Percentiles rank a stretch among this genome's conserved stretches.
Evolutionary conservation across 2,113 vertebrate species (phyloP).

Genomic region (Verasper variegatus): DNA sequence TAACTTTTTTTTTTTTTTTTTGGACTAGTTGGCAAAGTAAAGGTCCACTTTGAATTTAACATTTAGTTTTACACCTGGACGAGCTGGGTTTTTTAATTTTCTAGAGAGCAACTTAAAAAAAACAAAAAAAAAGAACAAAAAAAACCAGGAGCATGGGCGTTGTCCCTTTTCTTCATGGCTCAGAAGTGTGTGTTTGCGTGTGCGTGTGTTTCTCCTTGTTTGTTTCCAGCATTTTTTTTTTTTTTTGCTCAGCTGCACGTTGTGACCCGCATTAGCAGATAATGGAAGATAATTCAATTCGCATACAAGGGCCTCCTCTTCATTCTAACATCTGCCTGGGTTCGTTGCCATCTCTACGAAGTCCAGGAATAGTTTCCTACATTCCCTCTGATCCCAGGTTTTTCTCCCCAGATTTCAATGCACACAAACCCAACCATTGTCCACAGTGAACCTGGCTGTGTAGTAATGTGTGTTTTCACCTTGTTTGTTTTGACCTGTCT

Average conservation of each 20-base stretch:
- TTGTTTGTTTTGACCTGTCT: constrained; percentile 49
- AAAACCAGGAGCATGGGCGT: constrained; percentile 65
- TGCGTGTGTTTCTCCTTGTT: constrained; percentile 13
- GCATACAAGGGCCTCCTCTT: no score
- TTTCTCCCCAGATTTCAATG: no score
- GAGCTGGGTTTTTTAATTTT: not conserved
- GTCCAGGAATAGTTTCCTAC: not conserved
- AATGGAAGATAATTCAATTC: constrained; percentile 20
- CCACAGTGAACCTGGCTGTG: not conserved
- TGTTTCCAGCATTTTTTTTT: constrained; percentile 25
- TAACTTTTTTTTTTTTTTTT: not conserved
- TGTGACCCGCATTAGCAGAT: constrained; percentile 50
- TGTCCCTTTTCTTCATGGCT: constrained; percentile 49
- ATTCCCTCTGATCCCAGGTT: not conserved
- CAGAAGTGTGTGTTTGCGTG: constrained; percentile 57
- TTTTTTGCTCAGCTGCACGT: not conserved
- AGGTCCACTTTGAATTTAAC: not conserved
- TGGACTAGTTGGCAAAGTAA: not conserved
- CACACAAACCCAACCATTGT: not conserved
- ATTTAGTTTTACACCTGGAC: not conserved
- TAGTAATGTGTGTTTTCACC: not conserved
- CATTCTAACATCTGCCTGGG: not conserved
- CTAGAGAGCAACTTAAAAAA: constrained; percentile 8
- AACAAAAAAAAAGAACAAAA: constrained; percentile 4
- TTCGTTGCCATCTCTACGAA: no score